A percentile compares a stretch with the other conserved stretches of the same genome.
phyloP scores from a whole-genome alignment of 2,888 invertebrate genomes.

The Rhorus exstirpatorius region DNA sequence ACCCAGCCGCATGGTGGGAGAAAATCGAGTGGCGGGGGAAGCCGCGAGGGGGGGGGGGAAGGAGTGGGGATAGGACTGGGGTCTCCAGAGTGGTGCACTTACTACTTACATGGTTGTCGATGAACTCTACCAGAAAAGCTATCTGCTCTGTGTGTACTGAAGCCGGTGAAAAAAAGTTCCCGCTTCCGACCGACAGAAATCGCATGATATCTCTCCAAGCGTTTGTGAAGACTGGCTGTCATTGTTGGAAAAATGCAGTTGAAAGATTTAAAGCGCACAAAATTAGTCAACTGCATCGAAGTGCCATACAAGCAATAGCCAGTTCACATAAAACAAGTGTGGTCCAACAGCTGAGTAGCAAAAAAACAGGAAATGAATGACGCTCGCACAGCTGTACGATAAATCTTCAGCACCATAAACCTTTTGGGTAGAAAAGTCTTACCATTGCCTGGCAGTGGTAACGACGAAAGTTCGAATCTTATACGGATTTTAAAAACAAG shows the following conservation, averaged over 20 bases:
- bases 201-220: constrained; percentile 45
- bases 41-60: too few relatives aligned
- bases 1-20: too few relatives aligned
- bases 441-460: constrained; percentile 25
- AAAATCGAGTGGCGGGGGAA: too few relatives aligned
- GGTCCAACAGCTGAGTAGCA: constrained; percentile 30
- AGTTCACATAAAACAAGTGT: constrained; percentile 47
- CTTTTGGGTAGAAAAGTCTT: constrained; percentile 58
- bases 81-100: too few relatives aligned
- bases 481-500: constrained; percentile 60
- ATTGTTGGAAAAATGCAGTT: constrained; percentile 64
- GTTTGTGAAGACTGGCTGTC: constrained; percentile 58
- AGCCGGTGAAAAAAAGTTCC: constrained; percentile 51
- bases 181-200: constrained; percentile 30
- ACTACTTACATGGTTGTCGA: constrained; percentile 27
- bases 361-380: constrained; percentile 60
- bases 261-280: constrained; percentile 52
- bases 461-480: constrained; percentile 68
- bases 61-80: too few relatives aligned
- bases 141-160: constrained; percentile 46
- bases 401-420: constrained; percentile 51
- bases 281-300: constrained; percentile 51
- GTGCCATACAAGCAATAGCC: constrained; percentile 39
- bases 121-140: constrained; percentile 45
- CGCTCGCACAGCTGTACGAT: constrained; percentile 52